phyloP scores from a whole-genome alignment of 2,797 vertebrate genomes.

The Spinus pinus region DNA sequence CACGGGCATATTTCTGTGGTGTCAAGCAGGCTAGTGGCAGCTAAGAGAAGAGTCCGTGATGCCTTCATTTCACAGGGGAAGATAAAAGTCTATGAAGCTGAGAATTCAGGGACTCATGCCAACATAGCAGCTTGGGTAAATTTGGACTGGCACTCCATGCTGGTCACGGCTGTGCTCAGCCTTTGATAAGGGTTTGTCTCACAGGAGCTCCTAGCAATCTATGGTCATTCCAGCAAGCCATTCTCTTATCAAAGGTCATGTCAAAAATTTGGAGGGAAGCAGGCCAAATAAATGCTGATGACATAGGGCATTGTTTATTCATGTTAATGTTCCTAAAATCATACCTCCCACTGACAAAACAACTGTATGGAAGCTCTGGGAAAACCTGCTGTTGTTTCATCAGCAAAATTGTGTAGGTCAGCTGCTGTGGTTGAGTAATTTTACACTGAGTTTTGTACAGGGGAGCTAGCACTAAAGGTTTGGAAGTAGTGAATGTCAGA shows the following conservation, averaged over 20 bases:
- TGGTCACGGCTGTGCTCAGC: background rate
- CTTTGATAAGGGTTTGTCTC: conserved; percentile 60
- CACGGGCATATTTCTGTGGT: conserved; percentile 50
- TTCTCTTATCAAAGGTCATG: conserved; percentile 62
- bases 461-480: background rate
- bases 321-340: conserved; percentile 3
- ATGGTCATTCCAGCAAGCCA: conserved; percentile 45
- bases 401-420: background rate
- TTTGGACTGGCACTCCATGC: conserved; percentile 49
- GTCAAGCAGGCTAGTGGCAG: conserved; percentile 17
- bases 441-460: background rate
- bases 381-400: background rate
- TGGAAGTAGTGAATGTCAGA: background rate
- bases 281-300: background rate
- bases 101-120: conserved; percentile 41
- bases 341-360: background rate
- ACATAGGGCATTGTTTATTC: conserved; percentile 6
- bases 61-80: background rate
- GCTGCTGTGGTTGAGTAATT: background rate
- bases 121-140: conserved; percentile 69
- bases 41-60: background rate
- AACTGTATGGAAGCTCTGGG: background rate
- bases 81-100: conserved; percentile 51
- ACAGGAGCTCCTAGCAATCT: conserved; percentile 42
- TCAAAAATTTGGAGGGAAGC: conserved; percentile 40